Conservation (phyloP, 2,888 invertebrate genomes). For the Sphaerophoria taeniata region DNA sequence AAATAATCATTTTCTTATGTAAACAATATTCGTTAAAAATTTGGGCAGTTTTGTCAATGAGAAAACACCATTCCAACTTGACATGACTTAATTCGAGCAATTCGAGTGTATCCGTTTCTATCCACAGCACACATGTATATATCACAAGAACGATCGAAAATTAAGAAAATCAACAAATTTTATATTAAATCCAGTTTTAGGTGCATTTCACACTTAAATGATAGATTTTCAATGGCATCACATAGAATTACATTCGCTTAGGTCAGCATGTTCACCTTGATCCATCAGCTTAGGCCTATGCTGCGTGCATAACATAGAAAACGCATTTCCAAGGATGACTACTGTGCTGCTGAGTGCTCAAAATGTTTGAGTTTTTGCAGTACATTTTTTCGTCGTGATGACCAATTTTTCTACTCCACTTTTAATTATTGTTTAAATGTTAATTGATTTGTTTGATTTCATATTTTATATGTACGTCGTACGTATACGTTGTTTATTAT, state of each 20-base stretch:
- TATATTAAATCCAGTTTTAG: constrained; percentile 38
- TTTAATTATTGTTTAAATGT: constrained; percentile 47
- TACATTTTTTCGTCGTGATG: neutral
- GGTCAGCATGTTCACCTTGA: constrained; percentile 54
- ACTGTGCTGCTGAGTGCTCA: neutral
- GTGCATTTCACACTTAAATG: constrained; percentile 34
- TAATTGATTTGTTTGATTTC: constrained; percentile 31
- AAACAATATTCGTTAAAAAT: no score
- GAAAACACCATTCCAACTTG: no score
- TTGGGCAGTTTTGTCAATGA: no score
- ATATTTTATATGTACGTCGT: neutral
- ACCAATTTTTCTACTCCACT: constrained; percentile 19
- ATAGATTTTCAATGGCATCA: constrained; percentile 50
- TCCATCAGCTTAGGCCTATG: constrained; percentile 21
- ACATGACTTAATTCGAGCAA: no score
- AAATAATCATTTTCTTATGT: no score
- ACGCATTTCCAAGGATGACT: constrained; percentile 34
- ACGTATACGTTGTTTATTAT: neutral
- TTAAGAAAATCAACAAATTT: constrained; percentile 21
- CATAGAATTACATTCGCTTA: constrained; percentile 38
- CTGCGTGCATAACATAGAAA: constrained; percentile 4
- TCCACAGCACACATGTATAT: no score
- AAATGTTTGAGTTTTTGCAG: constrained; percentile 7
- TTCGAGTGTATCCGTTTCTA: constrained; percentile 4
- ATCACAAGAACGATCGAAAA: constrained; percentile 21